Evolutionary conservation across 2,113 vertebrate species (phyloP), one percentile per base, ranked within the genome.

Genomic region (Spea multiplicata): DNA sequence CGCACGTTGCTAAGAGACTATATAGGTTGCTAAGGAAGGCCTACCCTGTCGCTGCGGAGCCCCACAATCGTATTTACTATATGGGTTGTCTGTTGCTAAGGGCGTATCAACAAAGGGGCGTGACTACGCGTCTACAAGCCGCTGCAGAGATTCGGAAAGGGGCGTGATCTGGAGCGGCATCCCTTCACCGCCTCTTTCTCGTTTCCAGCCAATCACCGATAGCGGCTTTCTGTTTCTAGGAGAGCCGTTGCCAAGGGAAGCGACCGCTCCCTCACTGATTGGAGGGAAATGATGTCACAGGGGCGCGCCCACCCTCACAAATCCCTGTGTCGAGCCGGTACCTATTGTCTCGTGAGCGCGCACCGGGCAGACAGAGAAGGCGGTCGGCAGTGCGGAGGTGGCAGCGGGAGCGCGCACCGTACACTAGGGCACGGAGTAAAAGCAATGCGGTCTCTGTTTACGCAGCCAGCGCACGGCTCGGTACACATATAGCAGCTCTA

Each of bases 201-300:
- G 4, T 9, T 10, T 44, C 9, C 13, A 16, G 8, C 68, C 69
- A 71, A 66, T 71, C 76, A 48, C 5, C 6, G 4, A 7, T 57
- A 13, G 68, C 2, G 2, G 16, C 2, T 3, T 7, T 16, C 14
- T 52, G 75, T 70, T 10, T 55, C 75, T 70, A 77, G 14, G 75
- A 53, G 70, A 77, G 75, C 75, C 45, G 75, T 77, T 70, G 75
- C 75, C 16, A 77, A 55, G 66, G 76, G 76, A 79, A 79, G 76
- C 48, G 8, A 30, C 5, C 10, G 50, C 61, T 12, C 49, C 44
- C 4, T 44, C 61, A 14, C 49, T 52, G 69, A 72, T 79, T 72
- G 61, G 69, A 8, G 48, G 61, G 3, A 53, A n/a, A 30, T 6
- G 76, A 45, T 5, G 76, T 79, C 76, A 73, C 49, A 10, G 49